Percentiles rank a stretch among this genome's conserved stretches.
These are phyloP conservation scores for Penaeus japonicus DNA, from an alignment of 1,140 invertebrate species.

Conservation along the genomic window DNA sequence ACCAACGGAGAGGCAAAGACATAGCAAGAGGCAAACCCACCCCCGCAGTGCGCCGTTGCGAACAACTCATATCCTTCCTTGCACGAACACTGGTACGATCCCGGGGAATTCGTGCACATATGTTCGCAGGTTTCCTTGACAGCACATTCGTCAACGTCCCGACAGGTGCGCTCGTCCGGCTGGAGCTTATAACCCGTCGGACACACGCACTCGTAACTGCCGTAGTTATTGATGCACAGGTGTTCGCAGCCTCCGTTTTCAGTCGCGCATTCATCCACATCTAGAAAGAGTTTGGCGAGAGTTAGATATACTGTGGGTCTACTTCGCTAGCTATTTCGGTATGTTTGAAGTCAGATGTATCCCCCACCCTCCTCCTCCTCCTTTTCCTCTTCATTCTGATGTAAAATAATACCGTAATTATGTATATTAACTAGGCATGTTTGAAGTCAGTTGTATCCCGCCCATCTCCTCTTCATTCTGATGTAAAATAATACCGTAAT, in stretches of 20 bases:
- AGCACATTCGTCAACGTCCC: constrained; percentile 53
- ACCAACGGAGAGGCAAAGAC: no score
- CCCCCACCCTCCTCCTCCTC: no score
- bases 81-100: constrained; percentile 68
- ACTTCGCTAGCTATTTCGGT: no score
- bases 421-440: no score
- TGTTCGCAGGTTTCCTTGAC: constrained; percentile 65
- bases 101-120: constrained; percentile 67
- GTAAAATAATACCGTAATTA: no score
- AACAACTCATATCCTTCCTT: constrained; percentile 24
- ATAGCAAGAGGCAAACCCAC: not conserved
- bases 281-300: constrained; percentile 66
- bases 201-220: constrained; percentile 52
- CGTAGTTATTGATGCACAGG: constrained; percentile 68
- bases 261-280: constrained; percentile 50
- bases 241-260: constrained; percentile 63
- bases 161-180: constrained; percentile 47
- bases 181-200: constrained; percentile 36
- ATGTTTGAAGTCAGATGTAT: no score
- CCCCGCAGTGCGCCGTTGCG: constrained; percentile 13
- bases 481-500: no score
- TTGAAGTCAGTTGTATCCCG: no score
- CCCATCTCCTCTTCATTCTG: no score
- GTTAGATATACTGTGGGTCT: no score
- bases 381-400: no score